A percentile compares a stretch with the other conserved stretches of the same genome.
phyloP scores from a whole-genome alignment of 2,113 vertebrate species.

The Mellivora capensis region DNA sequence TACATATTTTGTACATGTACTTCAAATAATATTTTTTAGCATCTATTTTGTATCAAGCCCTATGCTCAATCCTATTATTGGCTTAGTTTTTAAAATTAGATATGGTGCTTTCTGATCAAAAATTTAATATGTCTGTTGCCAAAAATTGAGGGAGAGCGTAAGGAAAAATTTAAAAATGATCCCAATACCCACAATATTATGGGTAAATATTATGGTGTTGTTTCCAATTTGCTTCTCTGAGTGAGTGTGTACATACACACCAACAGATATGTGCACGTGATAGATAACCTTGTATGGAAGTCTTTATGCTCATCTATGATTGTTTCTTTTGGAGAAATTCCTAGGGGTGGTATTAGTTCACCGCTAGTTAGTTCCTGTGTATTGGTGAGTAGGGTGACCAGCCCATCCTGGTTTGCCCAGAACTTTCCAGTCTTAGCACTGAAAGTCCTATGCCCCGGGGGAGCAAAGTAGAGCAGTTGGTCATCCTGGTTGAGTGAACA shows the following conservation, averaged over 20 bases:
- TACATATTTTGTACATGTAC: not conserved
- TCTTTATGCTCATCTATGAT: not conserved
- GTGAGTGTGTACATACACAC: not conserved
- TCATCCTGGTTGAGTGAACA: not conserved
- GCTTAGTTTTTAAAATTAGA: not conserved
- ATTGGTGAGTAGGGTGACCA: not conserved
- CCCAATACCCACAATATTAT: not conserved
- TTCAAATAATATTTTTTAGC: not conserved
- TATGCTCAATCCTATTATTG: not conserved
- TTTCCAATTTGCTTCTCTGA: not conserved
- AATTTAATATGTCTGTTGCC: not conserved
- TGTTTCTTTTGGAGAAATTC: not conserved
- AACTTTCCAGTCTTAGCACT: not conserved
- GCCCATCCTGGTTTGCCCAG: not conserved
- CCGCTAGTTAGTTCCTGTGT: not conserved
- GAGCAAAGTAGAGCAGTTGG: not conserved
- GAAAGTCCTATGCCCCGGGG: not conserved
- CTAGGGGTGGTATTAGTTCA: not conserved
- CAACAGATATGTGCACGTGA: fast-evolving
- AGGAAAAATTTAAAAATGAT: not conserved
- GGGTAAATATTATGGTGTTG: not conserved
- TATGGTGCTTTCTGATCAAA: not conserved
- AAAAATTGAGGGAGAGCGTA: not conserved
- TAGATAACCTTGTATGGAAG: not conserved
- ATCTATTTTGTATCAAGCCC: not conserved